phyloP scores from a whole-genome alignment of 2,888 invertebrate species.

The Trileptium ribeirensis region DNA sequence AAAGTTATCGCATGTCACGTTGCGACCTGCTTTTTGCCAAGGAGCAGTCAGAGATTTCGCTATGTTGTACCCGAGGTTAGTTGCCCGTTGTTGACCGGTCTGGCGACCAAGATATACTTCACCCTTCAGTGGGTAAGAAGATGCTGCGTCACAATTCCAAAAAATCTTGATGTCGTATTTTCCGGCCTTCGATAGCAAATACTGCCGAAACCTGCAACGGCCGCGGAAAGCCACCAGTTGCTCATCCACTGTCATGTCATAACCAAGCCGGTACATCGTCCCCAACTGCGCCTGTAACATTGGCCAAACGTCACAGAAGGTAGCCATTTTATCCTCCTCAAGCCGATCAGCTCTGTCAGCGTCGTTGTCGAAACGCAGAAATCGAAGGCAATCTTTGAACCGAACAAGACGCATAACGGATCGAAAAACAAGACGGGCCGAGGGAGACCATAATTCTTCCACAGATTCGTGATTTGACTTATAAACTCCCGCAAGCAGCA shows the following conservation, averaged over 20 bases:
- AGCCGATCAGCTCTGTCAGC: background rate
- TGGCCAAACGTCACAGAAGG: background rate
- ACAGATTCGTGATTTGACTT: background rate
- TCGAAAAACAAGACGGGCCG: background rate
- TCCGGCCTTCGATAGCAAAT: too few relatives aligned
- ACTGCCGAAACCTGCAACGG: background rate
- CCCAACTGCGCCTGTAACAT: background rate
- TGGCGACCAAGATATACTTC: too few relatives aligned
- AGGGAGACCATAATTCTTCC: background rate
- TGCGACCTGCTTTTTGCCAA: too few relatives aligned
- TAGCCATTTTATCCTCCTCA: background rate
- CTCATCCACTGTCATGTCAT: background rate
- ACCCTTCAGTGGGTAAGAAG: background rate
- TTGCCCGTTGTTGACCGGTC: too few relatives aligned
- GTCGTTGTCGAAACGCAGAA: background rate
- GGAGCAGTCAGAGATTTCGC: too few relatives aligned
- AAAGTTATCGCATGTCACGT: too few relatives aligned
- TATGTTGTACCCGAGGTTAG: too few relatives aligned
- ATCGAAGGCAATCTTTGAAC: background rate
- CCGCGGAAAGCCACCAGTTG: background rate
- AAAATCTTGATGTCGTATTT: too few relatives aligned
- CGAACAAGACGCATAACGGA: background rate
- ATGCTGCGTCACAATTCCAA: background rate
- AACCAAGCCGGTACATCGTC: background rate
- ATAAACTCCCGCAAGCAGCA: background rate